These are phyloP conservation scores for Drosophila yooni DNA, from an alignment of 2,888 invertebrate genomes.

Conservation along the genomic window DNA sequence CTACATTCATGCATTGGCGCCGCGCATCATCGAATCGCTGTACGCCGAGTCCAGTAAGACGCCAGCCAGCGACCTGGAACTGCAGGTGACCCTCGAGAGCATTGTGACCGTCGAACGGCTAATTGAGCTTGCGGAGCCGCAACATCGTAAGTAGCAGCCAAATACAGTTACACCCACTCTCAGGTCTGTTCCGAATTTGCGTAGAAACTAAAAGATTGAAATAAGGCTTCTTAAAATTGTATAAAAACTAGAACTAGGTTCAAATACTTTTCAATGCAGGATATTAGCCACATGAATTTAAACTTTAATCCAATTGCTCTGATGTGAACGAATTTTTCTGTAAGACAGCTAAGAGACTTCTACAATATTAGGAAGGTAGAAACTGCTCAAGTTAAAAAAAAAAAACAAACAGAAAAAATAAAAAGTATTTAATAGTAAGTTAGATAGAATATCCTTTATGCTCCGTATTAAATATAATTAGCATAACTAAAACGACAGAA, in stretches of 20 bases:
- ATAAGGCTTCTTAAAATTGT: neutral
- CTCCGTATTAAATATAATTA: too few relatives aligned
- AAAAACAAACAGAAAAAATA: neutral
- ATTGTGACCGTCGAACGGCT: slow-evolving; percentile 91
- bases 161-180: neutral
- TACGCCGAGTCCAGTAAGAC: slow-evolving; percentile 88
- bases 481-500: neutral
- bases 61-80: slow-evolving; percentile 88
- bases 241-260: neutral
- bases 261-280: neutral
- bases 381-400: neutral
- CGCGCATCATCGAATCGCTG: slow-evolving; percentile 91
- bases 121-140: slow-evolving; percentile 90
- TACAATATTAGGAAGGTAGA: neutral
- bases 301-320: neutral
- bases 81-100: slow-evolving; percentile 90
- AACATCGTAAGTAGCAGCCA: slow-evolving; percentile 89
- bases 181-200: slow-evolving; percentile 23
- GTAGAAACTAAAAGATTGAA: neutral
- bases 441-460: neutral
- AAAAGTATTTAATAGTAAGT: neutral
- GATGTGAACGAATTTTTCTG: neutral
- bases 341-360: neutral
- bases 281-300: neutral
- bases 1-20: slow-evolving; percentile 93